Percentiles rank a stretch among this genome's conserved stretches.
Conservation (phyloP, 2,797 vertebrate species). For the Borostomias antarcticus region DNA sequence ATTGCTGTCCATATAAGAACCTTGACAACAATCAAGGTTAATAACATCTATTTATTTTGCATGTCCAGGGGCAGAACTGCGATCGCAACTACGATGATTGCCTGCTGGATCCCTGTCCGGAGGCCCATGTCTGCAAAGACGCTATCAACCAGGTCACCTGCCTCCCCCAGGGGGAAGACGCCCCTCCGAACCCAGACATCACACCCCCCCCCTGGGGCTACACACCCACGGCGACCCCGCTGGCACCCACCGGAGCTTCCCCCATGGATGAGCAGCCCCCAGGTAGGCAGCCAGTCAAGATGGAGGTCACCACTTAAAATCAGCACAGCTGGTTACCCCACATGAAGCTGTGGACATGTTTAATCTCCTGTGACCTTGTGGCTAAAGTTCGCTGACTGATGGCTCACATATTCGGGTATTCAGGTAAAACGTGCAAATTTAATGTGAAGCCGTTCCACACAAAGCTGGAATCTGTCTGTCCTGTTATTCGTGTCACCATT, state of each 20-base stretch:
- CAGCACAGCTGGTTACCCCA: neutral
- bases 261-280: conserved; percentile 45
- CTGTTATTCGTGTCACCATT: too few relatives aligned
- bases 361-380: neutral
- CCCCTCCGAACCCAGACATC: conserved; percentile 61
- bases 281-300: conserved; percentile 57
- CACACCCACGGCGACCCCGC: conserved; percentile 29
- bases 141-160: conserved; percentile 84
- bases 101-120: conserved; percentile 79
- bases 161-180: conserved; percentile 64
- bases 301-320: neutral
- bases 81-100: conserved; percentile 86
- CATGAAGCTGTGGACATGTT: neutral
- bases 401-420: neutral
- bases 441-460: too few relatives aligned
- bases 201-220: conserved; percentile 54
- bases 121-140: conserved; percentile 80
- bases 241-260: conserved; percentile 32
- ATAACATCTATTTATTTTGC: conserved; percentile 55
- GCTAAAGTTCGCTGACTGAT: neutral
- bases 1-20: too few relatives aligned
- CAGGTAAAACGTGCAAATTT: too few relatives aligned
- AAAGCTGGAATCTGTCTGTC: too few relatives aligned
- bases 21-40: too few relatives aligned
- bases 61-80: conserved; percentile 78